These are phyloP conservation scores for Microctonus hyperodae DNA, from an alignment of 2,888 invertebrate species.

Conservation along the genomic window DNA sequence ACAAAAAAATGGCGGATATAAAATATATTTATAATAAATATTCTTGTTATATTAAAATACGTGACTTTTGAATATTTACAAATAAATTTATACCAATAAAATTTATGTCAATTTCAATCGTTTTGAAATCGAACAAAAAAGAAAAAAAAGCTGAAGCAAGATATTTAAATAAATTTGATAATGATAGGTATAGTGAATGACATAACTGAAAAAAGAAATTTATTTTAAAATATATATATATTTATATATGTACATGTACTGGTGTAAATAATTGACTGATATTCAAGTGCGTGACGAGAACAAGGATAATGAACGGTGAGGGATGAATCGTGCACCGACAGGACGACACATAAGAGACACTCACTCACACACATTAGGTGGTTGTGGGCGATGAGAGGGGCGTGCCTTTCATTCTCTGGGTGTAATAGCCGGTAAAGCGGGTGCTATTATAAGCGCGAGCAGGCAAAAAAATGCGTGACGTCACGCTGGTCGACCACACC, in stretches of 20 bases:
- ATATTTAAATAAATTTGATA: background rate
- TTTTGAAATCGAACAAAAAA: too few species aligned
- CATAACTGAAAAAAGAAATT: background rate
- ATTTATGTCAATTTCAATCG: background rate
- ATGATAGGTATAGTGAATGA: background rate
- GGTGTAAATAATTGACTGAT: background rate
- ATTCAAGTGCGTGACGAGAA: background rate
- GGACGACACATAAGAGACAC: background rate
- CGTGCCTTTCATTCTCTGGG: constrained; percentile 42
- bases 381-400: constrained; percentile 52
- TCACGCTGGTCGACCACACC: constrained; percentile 47
- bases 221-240: too few species aligned
- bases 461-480: constrained; percentile 37
- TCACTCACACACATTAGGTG: constrained; percentile 22
- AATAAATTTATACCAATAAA: background rate
- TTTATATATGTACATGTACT: background rate
- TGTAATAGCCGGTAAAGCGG: constrained; percentile 51
- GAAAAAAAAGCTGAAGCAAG: too few species aligned
- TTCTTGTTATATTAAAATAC: background rate
- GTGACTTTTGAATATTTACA: background rate
- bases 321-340: background rate
- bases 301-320: background rate
- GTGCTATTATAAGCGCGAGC: constrained; percentile 48
- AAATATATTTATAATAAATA: background rate
- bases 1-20: background rate